A percentile compares a stretch with the other conserved stretches of the same genome.
Conservation (phyloP, 2,888 invertebrate genomes). For the Sesia bembeciformis region DNA sequence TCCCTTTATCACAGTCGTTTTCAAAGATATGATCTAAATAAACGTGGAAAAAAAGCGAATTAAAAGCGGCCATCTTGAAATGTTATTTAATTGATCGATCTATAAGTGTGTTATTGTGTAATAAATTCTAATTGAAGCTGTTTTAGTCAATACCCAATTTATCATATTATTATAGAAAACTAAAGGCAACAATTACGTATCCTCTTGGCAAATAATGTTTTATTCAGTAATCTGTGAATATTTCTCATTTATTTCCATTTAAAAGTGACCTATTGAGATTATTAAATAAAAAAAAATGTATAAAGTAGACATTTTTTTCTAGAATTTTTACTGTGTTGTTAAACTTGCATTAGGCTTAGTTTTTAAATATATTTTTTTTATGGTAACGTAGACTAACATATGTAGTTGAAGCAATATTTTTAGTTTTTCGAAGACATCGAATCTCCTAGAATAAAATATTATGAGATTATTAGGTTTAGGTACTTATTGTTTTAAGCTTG, state of each 20-base stretch:
- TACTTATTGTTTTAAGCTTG: constrained; percentile 31
- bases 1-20: no score
- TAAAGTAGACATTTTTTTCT: constrained; percentile 47
- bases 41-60: no score
- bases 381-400: constrained; percentile 10
- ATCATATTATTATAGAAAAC: no score
- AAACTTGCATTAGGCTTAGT: constrained; percentile 24
- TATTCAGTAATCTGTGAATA: no score
- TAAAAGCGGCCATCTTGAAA: no score
- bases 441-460: constrained; percentile 54
- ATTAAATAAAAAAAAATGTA: constrained; percentile 44
- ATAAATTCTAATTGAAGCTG: no score
- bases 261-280: constrained; percentile 49
- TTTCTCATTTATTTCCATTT: background rate
- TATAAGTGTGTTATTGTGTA: no score
- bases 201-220: no score
- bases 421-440: constrained; percentile 32
- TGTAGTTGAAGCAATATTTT: constrained; percentile 31
- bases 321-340: constrained; percentile 58
- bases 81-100: no score
- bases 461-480: constrained; percentile 67
- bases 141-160: no score
- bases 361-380: constrained; percentile 17
- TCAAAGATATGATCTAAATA: no score
- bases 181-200: no score